These are phyloP conservation scores for Tenebrosternarchus preto DNA, from an alignment of 2,113 vertebrate species.

Conservation along the genomic window DNA sequence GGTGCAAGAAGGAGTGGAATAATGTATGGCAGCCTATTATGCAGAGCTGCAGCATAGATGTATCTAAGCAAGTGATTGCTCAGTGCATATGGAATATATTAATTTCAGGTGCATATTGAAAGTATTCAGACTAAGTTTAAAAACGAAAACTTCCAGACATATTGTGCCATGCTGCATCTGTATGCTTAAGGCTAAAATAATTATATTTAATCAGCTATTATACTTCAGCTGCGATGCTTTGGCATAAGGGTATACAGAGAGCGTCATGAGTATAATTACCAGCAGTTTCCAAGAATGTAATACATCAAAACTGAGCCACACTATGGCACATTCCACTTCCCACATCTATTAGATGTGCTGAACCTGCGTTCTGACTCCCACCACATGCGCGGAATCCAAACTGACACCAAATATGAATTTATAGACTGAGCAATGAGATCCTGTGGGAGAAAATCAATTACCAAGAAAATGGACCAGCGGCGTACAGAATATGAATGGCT, in stretches of 20 bases:
- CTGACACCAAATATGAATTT: slow-evolving; percentile 59
- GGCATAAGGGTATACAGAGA: slow-evolving; percentile 24
- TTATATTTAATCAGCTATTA: slow-evolving; percentile 33
- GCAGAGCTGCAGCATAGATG: too few species aligned
- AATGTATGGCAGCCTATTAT: too few species aligned
- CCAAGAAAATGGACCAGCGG: slow-evolving; percentile 1
- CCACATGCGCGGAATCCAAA: slow-evolving; percentile 47
- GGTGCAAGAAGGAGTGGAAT: too few species aligned
- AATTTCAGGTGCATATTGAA: background rate
- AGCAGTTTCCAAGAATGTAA: slow-evolving; percentile 17
- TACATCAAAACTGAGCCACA: slow-evolving; percentile 4
- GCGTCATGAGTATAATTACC: slow-evolving; percentile 36
- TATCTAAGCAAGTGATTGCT: too few species aligned
- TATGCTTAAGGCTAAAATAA: slow-evolving; percentile 24
- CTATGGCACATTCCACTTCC: slow-evolving; percentile 37
- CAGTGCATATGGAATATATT: background rate
- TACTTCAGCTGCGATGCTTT: slow-evolving; percentile 30
- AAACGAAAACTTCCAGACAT: background rate
- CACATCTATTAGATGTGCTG: slow-evolving; percentile 66
- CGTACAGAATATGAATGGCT: slow-evolving; percentile 23
- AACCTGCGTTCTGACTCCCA: slow-evolving; percentile 58
- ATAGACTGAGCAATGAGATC: slow-evolving; percentile 55
- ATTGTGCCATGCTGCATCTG: slow-evolving; percentile 13
- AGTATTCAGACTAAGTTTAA: background rate
- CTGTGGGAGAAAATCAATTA: slow-evolving; percentile 67